Percentiles rank a stretch among this genome's conserved stretches.
Evolutionary conservation across 2,113 vertebrate species (phyloP).

Genomic region (Dicentrarchus labrax): DNA sequence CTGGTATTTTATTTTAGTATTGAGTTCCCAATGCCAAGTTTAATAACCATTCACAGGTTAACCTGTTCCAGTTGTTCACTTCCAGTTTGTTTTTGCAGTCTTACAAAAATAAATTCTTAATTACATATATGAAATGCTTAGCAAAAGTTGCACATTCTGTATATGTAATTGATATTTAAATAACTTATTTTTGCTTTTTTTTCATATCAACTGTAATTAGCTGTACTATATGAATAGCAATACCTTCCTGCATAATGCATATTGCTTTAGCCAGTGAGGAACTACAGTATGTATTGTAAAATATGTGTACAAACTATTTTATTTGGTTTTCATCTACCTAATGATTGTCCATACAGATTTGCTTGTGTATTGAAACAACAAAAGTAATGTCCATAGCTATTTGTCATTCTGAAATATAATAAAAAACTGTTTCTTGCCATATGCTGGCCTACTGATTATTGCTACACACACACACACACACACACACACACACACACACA

Average conservation of each 20-base stretch:
- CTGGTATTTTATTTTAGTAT: constrained; percentile 72
- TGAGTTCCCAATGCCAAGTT: constrained; percentile 75
- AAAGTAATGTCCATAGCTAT: constrained; percentile 93
- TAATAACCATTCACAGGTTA: constrained; percentile 73
- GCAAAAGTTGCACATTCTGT: constrained; percentile 98
- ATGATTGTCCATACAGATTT: constrained; percentile 93
- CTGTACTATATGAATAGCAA: constrained; percentile 97
- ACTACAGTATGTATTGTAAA: constrained; percentile 92
- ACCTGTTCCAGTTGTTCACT: constrained; percentile 69
- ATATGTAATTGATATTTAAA: constrained; percentile 99
- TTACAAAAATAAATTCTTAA: constrained; percentile 73
- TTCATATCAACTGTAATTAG: constrained; percentile 98
- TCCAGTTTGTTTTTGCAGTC: constrained; percentile 71
- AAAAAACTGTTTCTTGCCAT: constrained; percentile 81
- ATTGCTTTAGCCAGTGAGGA: constrained; percentile 91
- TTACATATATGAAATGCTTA: constrained; percentile 95
- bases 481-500: neutral
- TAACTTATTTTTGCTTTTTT: constrained; percentile 98
- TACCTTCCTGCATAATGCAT: constrained; percentile 91
- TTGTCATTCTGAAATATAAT: constrained; percentile 92
- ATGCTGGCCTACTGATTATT: constrained; percentile 15
- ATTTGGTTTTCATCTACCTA: constrained; percentile 92
- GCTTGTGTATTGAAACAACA: constrained; percentile 92
- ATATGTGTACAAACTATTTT: constrained; percentile 97
- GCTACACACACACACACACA: constrained; percentile 2